These are phyloP conservation scores for Metallyticus violacea DNA, from an alignment of 2,888 invertebrate genomes.

Conservation along the genomic window DNA sequence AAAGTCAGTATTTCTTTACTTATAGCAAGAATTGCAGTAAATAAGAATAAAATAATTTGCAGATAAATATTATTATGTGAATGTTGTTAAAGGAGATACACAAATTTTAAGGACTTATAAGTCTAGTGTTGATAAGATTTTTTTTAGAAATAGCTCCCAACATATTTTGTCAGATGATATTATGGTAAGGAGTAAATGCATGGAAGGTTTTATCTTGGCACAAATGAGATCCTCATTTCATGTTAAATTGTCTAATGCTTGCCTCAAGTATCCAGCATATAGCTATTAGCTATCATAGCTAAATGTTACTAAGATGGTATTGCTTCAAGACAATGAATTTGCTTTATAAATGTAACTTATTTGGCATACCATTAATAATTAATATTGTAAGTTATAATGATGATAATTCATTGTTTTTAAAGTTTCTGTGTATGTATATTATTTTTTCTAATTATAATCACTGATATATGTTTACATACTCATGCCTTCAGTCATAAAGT, in stretches of 20 bases:
- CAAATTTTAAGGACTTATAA: background rate
- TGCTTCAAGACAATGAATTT: background rate
- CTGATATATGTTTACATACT: background rate
- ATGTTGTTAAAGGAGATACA: background rate
- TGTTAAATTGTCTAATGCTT: background rate
- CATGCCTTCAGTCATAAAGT: background rate
- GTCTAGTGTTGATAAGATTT: background rate
- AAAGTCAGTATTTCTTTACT: background rate
- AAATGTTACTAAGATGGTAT: background rate
- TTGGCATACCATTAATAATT: background rate
- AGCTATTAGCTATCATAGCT: background rate
- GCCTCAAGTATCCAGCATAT: background rate
- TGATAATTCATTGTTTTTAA: background rate
- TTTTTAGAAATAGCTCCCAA: background rate
- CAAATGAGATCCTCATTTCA: background rate
- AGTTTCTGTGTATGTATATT: too few relatives aligned
- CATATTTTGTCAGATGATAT: background rate
- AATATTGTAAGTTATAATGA: background rate
- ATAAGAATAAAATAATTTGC: background rate
- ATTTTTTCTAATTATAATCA: background rate
- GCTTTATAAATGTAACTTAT: background rate
- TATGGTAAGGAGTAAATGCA: background rate
- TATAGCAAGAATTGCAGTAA: background rate
- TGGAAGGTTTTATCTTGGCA: background rate
- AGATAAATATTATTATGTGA: background rate